Percentiles rank a stretch among this genome's conserved stretches.
Evolutionary conservation across 1,140 invertebrate species (phyloP).

Genomic region (Muscidifurax raptorellus): DNA sequence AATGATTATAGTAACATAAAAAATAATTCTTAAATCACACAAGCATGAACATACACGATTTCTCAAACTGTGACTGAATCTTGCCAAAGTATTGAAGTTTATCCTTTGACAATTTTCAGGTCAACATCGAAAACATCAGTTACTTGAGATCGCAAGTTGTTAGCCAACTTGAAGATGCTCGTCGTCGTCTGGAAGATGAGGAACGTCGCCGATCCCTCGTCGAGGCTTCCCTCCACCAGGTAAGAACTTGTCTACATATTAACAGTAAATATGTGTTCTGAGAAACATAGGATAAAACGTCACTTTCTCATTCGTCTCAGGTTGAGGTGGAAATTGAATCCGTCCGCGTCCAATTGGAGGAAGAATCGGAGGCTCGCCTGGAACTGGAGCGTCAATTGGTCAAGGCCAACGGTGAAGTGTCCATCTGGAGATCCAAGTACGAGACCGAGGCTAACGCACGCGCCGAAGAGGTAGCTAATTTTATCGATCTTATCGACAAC

Average conservation of each 20-base stretch:
- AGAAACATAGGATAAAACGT: not conserved
- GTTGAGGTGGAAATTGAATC: slow-evolving; percentile 95
- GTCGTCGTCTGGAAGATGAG: slow-evolving; percentile 95
- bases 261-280: too few relatives aligned
- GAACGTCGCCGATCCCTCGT: slow-evolving; percentile 92
- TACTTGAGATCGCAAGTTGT: slow-evolving; percentile 92
- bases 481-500: too few relatives aligned
- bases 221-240: slow-evolving; percentile 91
- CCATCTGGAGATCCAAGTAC: slow-evolving; percentile 93
- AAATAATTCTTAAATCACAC: too few relatives aligned
- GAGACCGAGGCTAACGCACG: slow-evolving; percentile 93
- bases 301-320: slow-evolving; percentile 67
- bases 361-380: slow-evolving; percentile 95
- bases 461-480: slow-evolving; percentile 85
- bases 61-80: not conserved
- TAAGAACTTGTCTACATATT: slow-evolving; percentile 62
- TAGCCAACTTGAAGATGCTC: slow-evolving; percentile 93
- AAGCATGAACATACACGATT: not conserved
- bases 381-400: slow-evolving; percentile 96
- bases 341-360: slow-evolving; percentile 93
- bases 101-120: slow-evolving; percentile 69
- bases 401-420: slow-evolving; percentile 91
- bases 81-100: not conserved
- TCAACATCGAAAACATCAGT: slow-evolving; percentile 92
- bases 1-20: slow-evolving; percentile 48